Evolutionary conservation across 64 coral and sea anemone species (phyloP).

Genomic region (Actinia tenebrosa): DNA sequence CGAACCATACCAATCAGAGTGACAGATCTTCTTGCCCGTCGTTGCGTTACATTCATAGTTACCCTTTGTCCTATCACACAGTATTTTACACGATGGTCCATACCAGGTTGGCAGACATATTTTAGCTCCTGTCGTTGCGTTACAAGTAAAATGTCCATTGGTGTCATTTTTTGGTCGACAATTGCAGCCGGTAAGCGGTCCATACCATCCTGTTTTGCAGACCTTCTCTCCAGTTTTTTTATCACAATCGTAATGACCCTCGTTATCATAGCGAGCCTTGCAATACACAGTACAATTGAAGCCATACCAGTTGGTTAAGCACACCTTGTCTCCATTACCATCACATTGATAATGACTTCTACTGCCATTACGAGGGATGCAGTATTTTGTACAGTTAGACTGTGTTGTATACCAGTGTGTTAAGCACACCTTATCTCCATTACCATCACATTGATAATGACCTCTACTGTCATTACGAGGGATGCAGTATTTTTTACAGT

Average conservation of each 20-base stretch:
- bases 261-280: constrained; percentile 35
- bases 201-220: constrained; percentile 58
- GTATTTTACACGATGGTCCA: constrained; percentile 33
- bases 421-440: neutral
- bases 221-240: constrained; percentile 45
- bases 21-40: constrained; percentile 51
- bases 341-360: constrained; percentile 26
- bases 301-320: constrained; percentile 28
- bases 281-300: constrained; percentile 52
- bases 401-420: no score
- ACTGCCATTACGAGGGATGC: neutral
- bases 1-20: constrained; percentile 40
- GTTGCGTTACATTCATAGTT: constrained; percentile 59
- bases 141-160: constrained; percentile 44
- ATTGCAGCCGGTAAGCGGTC: neutral
- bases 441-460: constrained; percentile 25
- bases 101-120: constrained; percentile 47
- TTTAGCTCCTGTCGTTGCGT: constrained; percentile 26
- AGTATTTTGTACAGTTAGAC: neutral
- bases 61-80: constrained; percentile 16
- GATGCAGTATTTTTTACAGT: neutral
- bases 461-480: neutral
- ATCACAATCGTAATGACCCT: constrained; percentile 60
- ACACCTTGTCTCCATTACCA: neutral
- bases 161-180: neutral